These are phyloP conservation scores for Drosophila peninsularis DNA, from an alignment of 2,888 invertebrate species.

Conservation along the genomic window DNA sequence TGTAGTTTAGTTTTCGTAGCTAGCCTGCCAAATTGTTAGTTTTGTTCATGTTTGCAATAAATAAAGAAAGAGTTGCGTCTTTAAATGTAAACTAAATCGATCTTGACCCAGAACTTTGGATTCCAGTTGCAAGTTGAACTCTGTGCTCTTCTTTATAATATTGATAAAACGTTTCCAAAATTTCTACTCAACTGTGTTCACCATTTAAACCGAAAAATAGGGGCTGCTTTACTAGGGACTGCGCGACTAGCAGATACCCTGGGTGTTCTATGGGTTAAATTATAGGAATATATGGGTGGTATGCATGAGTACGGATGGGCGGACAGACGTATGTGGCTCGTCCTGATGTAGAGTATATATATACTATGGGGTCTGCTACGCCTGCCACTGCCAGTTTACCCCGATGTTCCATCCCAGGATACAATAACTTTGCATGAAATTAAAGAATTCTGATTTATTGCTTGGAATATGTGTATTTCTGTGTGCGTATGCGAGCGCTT, in stretches of 20 bases:
- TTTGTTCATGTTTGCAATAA: slow-evolving; percentile 29
- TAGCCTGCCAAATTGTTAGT: slow-evolving; percentile 13
- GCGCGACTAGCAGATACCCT: too few relatives aligned
- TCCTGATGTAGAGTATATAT: too few relatives aligned
- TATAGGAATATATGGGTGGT: too few relatives aligned
- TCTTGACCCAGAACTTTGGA: neutral
- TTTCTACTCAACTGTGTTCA: neutral
- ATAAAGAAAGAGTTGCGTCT: slow-evolving; percentile 32
- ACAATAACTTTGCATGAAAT: neutral
- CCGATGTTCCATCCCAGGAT: too few relatives aligned
- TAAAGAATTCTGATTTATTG: slow-evolving; percentile 31
- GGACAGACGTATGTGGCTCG: too few relatives aligned
- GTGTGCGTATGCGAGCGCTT: neutral
- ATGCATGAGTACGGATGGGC: too few relatives aligned
- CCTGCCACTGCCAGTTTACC: too few relatives aligned
- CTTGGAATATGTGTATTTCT: neutral
- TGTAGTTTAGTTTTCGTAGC: slow-evolving; percentile 23
- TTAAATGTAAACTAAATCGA: slow-evolving; percentile 22
- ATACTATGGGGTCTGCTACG: too few relatives aligned
- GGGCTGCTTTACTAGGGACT: too few relatives aligned
- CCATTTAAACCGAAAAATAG: neutral
- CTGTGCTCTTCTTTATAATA: neutral
- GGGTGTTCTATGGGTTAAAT: too few relatives aligned
- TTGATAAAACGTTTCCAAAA: neutral
- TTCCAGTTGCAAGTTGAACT: neutral